A percentile compares a stretch with the other conserved stretches of the same genome.
Conservation (phyloP, 1,140 invertebrate species). For the Sogatella furcifera region DNA sequence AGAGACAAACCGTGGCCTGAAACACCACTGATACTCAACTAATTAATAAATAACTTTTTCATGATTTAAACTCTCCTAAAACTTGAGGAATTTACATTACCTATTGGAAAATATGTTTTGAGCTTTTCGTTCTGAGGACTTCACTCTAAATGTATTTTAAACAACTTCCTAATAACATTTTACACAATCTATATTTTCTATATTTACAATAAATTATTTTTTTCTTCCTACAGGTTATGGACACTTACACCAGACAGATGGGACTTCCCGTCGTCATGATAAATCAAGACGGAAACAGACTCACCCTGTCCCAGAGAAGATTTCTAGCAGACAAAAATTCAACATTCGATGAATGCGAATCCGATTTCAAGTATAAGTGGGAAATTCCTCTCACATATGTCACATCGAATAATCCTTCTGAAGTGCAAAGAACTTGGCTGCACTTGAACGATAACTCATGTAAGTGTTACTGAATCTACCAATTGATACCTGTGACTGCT, state of each 20-base stretch:
- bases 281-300: slow-evolving; percentile 37
- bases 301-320: slow-evolving; percentile 55
- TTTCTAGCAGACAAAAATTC: slow-evolving; percentile 57
- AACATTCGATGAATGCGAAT: slow-evolving; percentile 36
- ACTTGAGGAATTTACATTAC: too few relatives aligned
- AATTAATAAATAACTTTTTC: too few relatives aligned
- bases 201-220: too few relatives aligned
- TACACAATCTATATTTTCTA: too few relatives aligned
- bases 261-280: slow-evolving; percentile 75
- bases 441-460: slow-evolving; percentile 39
- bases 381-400: slow-evolving; percentile 70
- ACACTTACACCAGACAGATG: slow-evolving; percentile 89
- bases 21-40: too few relatives aligned
- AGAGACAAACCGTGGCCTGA: too few relatives aligned
- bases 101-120: too few relatives aligned
- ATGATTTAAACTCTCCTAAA: too few relatives aligned
- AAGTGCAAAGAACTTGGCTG: slow-evolving; percentile 36
- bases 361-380: slow-evolving; percentile 63
- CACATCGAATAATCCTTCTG: slow-evolving; percentile 40
- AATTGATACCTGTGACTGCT: too few relatives aligned
- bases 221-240: slow-evolving; percentile 53
- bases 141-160: too few relatives aligned
- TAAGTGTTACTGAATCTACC: slow-evolving; percentile 29
- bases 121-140: too few relatives aligned
- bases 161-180: too few relatives aligned